phyloP scores from a whole-genome alignment of 2,797 vertebrate species.

The Enteromius trimaculatus region DNA sequence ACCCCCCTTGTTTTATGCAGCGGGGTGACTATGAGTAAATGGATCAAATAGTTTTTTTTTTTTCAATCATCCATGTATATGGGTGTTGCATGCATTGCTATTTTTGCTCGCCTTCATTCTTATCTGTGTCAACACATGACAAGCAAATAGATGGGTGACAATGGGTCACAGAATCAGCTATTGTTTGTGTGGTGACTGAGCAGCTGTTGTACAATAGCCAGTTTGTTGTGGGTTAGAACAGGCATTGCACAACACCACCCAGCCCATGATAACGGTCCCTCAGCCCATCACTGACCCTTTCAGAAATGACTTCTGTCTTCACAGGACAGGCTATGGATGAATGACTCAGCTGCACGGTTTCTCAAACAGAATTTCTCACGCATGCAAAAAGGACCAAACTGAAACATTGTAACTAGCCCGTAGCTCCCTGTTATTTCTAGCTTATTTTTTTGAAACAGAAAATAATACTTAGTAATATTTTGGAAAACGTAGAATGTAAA shows the following conservation, averaged over 20 bases:
- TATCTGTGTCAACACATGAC: constrained; percentile 69
- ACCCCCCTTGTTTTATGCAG: background rate
- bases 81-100: background rate
- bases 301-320: background rate
- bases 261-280: constrained; percentile 3
- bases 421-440: background rate
- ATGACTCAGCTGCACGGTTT: constrained; percentile 44
- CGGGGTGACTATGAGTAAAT: background rate
- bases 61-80: background rate
- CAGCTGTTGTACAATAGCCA: constrained; percentile 74
- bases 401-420: background rate
- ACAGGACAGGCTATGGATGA: background rate
- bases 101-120: constrained; percentile 43
- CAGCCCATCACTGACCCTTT: constrained; percentile 25
- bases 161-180: constrained; percentile 74
- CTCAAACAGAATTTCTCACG: constrained; percentile 2
- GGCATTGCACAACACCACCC: constrained; percentile 69
- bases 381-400: background rate
- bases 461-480: background rate
- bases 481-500: background rate
- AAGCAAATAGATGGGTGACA: constrained; percentile 69
- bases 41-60: background rate
- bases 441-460: background rate
- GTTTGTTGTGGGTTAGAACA: constrained; percentile 67
- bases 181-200: constrained; percentile 75